Percentiles rank a stretch among this genome's conserved stretches.
These are phyloP conservation scores for Poecilus cupreus DNA, from an alignment of 2,888 invertebrate species.

Conservation along the genomic window DNA sequence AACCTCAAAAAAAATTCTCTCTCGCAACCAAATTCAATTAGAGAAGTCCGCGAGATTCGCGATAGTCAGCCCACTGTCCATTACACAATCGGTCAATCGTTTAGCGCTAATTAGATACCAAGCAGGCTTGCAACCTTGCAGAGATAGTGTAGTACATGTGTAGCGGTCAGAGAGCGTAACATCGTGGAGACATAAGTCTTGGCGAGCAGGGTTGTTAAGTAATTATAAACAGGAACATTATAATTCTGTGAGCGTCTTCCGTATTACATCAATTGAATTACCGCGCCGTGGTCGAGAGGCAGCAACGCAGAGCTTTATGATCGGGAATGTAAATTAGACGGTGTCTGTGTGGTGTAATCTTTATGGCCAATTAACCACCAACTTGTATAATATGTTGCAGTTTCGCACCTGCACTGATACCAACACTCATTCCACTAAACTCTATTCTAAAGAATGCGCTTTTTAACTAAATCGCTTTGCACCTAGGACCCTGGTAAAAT, in stretches of 20 bases:
- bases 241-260: constrained; percentile 48
- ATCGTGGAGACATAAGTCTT: neutral
- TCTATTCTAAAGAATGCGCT: no score
- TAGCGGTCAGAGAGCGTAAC: no score
- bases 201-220: neutral
- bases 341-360: constrained; percentile 4
- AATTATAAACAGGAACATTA: constrained; percentile 47
- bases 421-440: no score
- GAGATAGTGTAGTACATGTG: neutral
- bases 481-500: no score
- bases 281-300: neutral
- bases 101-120: neutral
- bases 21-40: neutral
- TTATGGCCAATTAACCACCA: constrained; percentile 47
- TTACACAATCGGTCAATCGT: neutral
- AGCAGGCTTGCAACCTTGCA: neutral
- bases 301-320: constrained; percentile 30
- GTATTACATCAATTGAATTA: constrained; percentile 57
- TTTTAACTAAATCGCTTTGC: no score
- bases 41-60: neutral
- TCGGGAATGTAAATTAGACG: constrained; percentile 49
- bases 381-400: constrained; percentile 46
- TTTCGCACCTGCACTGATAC: neutral
- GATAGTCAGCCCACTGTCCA: neutral
- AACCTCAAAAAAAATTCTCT: neutral